Evolutionary conservation across 1,140 invertebrate species (phyloP).

Genomic region (Drosophila rhopaloa): DNA sequence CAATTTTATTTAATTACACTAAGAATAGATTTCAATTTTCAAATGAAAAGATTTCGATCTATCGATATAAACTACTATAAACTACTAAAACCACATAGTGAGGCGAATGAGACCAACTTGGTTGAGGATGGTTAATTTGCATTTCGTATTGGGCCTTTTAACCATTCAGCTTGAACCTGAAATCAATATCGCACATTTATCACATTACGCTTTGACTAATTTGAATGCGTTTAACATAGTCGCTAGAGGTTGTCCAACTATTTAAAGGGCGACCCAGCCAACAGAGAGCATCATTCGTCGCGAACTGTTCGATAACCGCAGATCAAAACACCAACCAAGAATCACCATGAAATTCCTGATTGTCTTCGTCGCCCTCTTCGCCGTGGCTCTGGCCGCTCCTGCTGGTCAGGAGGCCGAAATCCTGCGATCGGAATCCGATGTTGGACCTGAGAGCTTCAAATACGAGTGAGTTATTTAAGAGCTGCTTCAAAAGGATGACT

Average conservation of each 20-base stretch:
- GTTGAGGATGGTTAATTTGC: conserved; percentile 12
- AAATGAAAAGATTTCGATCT: no score
- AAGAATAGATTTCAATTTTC: no score
- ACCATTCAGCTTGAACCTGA: conserved; percentile 16
- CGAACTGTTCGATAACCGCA: conserved; percentile 33
- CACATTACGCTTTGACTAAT: conserved; percentile 39
- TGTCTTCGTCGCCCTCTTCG: conserved; percentile 71
- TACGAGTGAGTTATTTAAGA: conserved; percentile 83
- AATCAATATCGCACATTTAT: conserved; percentile 26
- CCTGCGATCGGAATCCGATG: conserved; percentile 55
- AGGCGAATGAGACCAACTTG: conserved; percentile 7
- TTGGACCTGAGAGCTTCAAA: conserved; percentile 83
- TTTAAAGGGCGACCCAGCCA: conserved; percentile 15
- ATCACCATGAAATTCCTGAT: conserved; percentile 70
- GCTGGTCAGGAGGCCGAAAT: background rate
- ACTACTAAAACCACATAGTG: background rate
- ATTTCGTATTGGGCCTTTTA: conserved; percentile 27
- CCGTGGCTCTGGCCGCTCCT: conserved; percentile 51
- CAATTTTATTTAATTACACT: no score
- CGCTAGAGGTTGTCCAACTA: conserved; percentile 11
- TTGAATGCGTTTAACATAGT: conserved; percentile 13
- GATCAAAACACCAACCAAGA: conserved; percentile 19
- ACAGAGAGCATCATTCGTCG: conserved; percentile 27
- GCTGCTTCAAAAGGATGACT: background rate
- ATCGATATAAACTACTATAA: no score